phyloP scores from a whole-genome alignment of 2,888 invertebrate species.

The Erannis defoliaria region DNA sequence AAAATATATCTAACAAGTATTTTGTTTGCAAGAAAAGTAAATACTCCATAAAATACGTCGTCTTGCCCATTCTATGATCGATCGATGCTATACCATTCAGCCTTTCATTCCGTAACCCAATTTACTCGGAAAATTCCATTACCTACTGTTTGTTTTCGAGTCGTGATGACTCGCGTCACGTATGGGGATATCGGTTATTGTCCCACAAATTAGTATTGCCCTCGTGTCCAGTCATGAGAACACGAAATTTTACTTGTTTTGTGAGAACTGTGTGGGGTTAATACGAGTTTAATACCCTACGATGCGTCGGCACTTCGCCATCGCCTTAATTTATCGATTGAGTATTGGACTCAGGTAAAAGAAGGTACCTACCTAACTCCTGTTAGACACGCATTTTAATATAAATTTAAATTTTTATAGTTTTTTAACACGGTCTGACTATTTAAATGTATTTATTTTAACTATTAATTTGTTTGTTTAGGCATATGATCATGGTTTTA shows the following conservation, averaged over 20 bases:
- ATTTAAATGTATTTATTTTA: too few relatives aligned
- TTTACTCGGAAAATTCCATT: constrained; percentile 33
- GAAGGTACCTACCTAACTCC: constrained; percentile 16
- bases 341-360: constrained; percentile 44
- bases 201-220: constrained; percentile 58
- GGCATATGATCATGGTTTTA: too few relatives aligned
- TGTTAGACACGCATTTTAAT: constrained; percentile 34
- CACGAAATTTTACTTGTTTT: constrained; percentile 62
- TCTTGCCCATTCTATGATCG: constrained; percentile 16
- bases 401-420: neutral
- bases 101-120: constrained; percentile 27
- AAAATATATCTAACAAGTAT: too few relatives aligned
- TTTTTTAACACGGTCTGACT: too few relatives aligned
- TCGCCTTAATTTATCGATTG: constrained; percentile 48
- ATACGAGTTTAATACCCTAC: constrained; percentile 38
- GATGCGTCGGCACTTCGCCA: constrained; percentile 18
- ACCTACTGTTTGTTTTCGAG: constrained; percentile 34
- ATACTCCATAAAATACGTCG: constrained; percentile 20
- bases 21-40: neutral
- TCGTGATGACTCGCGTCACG: constrained; percentile 31
- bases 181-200: constrained; percentile 25
- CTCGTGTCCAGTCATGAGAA: constrained; percentile 69
- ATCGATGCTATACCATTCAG: constrained; percentile 17
- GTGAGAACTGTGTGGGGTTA: constrained; percentile 62
- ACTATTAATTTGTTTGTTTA: too few relatives aligned